These are phyloP conservation scores for Acleris sparsana DNA, from an alignment of 2,888 invertebrate genomes.

Conservation along the genomic window DNA sequence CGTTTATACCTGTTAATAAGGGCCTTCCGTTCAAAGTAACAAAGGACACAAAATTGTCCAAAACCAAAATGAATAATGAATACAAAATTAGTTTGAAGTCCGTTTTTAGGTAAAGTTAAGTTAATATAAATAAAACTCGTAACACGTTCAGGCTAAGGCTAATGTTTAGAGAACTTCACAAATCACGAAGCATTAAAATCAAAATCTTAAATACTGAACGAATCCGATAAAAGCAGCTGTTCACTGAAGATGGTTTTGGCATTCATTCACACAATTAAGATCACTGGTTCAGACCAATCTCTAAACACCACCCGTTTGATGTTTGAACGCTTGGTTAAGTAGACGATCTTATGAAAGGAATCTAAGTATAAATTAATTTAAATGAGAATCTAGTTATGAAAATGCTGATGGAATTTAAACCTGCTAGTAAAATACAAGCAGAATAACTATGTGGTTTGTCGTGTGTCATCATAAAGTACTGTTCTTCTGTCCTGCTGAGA, in stretches of 20 bases:
- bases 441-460: constrained; percentile 4
- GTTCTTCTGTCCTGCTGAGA: constrained; percentile 18
- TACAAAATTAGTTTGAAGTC: too few relatives aligned
- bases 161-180: too few relatives aligned
- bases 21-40: constrained; percentile 29
- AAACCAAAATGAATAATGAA: too few relatives aligned
- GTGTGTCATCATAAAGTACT: constrained; percentile 19
- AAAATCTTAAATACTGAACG: too few relatives aligned
- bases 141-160: too few relatives aligned
- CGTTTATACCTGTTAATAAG: constrained; percentile 33
- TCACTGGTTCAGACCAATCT: background rate
- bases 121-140: too few relatives aligned
- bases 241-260: constrained; percentile 13
- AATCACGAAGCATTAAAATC: too few relatives aligned
- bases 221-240: background rate
- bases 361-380: too few relatives aligned
- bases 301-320: constrained; percentile 3
- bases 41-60: constrained; percentile 12
- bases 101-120: too few relatives aligned
- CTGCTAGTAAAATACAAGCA: background rate
- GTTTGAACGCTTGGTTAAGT: constrained; percentile 2
- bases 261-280: constrained; percentile 7
- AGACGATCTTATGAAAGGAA: background rate
- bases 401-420: background rate
- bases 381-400: background rate